Conservation (phyloP, 2,888 invertebrate genomes). For the Ceraclea dissimilis region DNA sequence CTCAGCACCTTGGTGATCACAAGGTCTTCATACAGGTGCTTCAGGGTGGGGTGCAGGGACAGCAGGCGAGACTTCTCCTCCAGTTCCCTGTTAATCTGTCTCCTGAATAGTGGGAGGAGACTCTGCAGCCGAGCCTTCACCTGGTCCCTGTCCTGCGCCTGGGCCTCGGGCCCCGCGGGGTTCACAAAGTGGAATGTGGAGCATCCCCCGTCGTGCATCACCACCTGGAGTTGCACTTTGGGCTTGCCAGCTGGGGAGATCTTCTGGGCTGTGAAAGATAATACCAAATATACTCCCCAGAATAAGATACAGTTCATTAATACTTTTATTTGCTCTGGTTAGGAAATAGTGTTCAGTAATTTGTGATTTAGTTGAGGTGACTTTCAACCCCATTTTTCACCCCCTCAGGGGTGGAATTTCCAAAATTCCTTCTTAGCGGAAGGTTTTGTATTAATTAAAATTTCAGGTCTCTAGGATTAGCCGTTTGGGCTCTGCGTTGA, state of each 20-base stretch:
- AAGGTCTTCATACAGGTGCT: slow-evolving; percentile 93
- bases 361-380: too few relatives aligned
- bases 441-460: too few relatives aligned
- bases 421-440: too few relatives aligned
- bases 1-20: slow-evolving; percentile 94
- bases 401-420: too few relatives aligned
- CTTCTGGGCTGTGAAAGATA: slow-evolving; percentile 68
- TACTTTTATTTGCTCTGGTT: too few relatives aligned
- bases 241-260: slow-evolving; percentile 95
- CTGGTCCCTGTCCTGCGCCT: slow-evolving; percentile 83
- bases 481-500: too few relatives aligned
- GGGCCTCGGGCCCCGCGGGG: slow-evolving; percentile 71
- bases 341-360: too few relatives aligned
- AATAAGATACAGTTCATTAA: too few relatives aligned
- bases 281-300: too few relatives aligned
- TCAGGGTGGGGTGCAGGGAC: slow-evolving; percentile 80
- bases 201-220: slow-evolving; percentile 86
- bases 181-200: slow-evolving; percentile 98
- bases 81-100: slow-evolving; percentile 83
- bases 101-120: slow-evolving; percentile 86
- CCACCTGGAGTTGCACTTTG: slow-evolving; percentile 96
- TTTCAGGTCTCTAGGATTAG: too few relatives aligned
- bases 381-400: too few relatives aligned
- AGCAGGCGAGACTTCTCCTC: slow-evolving; percentile 83
- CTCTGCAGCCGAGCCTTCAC: slow-evolving; percentile 89